Base-by-base conservation (phyloP, 92 coral and sea anemone species). In the Blastomussa wellsi region DNA sequence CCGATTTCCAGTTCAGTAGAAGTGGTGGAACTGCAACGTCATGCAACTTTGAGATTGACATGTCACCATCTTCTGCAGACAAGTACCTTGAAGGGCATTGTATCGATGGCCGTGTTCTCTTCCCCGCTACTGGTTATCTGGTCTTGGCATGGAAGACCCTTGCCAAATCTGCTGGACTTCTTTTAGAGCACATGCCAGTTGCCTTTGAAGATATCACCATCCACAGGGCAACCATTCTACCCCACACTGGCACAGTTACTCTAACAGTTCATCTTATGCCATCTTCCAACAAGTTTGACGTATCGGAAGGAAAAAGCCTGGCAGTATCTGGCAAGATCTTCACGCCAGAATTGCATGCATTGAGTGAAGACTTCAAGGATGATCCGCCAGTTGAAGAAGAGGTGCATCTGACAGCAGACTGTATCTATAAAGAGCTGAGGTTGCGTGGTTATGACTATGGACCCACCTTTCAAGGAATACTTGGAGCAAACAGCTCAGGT, bases 371-470 rank as follows among this genome's bases (percentile, higher is more conserved):
- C 79, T 93, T 93, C 82, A 70, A 79, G 76, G 92, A 77, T 38
- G 94, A 81, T 13, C 82, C 92, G 1, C 79, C 86, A n/a, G 53
- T 76, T 41, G 72, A 75, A 53, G 97, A 91, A 52, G 97, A 93
- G 14, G 94, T 93, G 29, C 92, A 91, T 36, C 81, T 93, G 64
- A 86, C 94, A 5, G 84, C 94, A 33, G 97, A 93, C 76, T 93
- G 97, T 65, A 93, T 93, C 69, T 93, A 93, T 86, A 93, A 93
- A 57, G 97, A 93, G 82, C 90, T 93, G 74, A 90, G 94, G 55
- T 81, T 93, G 60, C 92, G 97, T 16, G 94, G 97, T 48, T 93
- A 93, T 75, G 97, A 93, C 57, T 93, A 93, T 86, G 94, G 97
- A 15, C 94, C 94, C 5, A 89, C 94, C 16, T 93, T 93, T 73